Evolutionary conservation across 37 sponge, comb jelly and placozoan species (phyloP), one percentile per base, ranked within the genome.

Genomic region (Amphimedon queenslandica): DNA sequence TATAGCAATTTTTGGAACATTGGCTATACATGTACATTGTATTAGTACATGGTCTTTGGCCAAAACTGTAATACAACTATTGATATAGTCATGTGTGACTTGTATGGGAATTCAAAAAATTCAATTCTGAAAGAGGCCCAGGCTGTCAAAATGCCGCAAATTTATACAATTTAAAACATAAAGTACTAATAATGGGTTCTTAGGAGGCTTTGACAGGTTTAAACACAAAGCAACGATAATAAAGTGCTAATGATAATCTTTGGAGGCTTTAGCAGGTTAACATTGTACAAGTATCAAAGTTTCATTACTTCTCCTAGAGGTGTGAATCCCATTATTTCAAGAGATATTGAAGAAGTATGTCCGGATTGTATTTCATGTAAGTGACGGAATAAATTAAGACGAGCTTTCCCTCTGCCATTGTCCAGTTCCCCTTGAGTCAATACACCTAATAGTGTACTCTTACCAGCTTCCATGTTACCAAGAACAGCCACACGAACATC

Each of bases 291-390:
- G 61, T 80, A n/a, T n/a, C n/a, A n/a, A n/a, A n/a, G n/a, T n/a
- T n/a, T n/a, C n/a, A n/a, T 57, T 65, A 94, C 95, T 80, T 87
- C 73, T 69, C 99, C 99, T 29, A 76, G 79, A 36, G 77, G 57
- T 68, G 86, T 79, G 65, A 98, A 92, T 5, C 99, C 99, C 40
- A 98, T 90, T 27, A 98, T 92, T 71, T 92, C 99, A 70, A 89
- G 90, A 37, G 89, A 85, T 55, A 98, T 94, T 28, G 93, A 89
- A 24, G 93, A 91, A 0, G 99, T 98, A 37, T 88, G 71, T 0
- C 99, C 99, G 55, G 87, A 88, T 80, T 94, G 91, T 41, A 98
- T 94, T 85, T 98, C 99, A 63, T 98, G 99, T 4, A 94, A 65
- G 55, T 98, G 99, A 21, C 96, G 78, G 72, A 98, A 94, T 23